These are phyloP conservation scores for Haliclystus octoradiatus DNA, from an alignment of 30 jellyfish, hydroid and myxozoan species.

Conservation along the genomic window DNA sequence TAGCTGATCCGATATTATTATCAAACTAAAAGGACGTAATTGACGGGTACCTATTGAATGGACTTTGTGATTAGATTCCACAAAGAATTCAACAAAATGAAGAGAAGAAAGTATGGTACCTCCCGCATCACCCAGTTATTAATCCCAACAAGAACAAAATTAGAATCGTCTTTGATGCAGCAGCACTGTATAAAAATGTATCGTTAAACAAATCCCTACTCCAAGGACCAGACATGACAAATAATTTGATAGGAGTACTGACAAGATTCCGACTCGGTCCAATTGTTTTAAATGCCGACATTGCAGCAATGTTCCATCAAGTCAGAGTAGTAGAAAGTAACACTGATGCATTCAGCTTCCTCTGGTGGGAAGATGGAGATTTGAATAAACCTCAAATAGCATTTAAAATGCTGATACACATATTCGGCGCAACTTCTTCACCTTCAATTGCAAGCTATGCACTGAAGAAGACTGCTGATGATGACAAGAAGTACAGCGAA, in stretches of 20 bases:
- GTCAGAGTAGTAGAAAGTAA: no score
- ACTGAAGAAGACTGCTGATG: no score
- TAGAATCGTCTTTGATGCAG: constrained; percentile 38
- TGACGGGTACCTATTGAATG: no score
- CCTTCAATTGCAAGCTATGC: constrained; percentile 36
- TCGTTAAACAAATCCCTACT: constrained; percentile 24
- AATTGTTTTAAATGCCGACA: constrained; percentile 40
- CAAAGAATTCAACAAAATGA: no score
- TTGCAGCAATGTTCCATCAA: no score
- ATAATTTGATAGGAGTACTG: constrained; percentile 32
- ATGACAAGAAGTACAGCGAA: no score
- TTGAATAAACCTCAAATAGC: constrained; percentile 6
- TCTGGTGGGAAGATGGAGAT: constrained; percentile 47
- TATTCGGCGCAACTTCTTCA: constrained; percentile 26
- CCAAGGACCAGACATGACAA: constrained; percentile 43
- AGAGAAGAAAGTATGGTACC: constrained; percentile 42
- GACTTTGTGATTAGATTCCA: no score
- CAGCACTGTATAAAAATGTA: constrained; percentile 23
- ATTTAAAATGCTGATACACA: constrained; percentile 35
- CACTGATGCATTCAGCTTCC: constrained; percentile 22
- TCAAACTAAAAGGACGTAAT: no score
- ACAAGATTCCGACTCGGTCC: constrained; percentile 26
- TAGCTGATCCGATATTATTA: no score
- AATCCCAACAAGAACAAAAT: constrained; percentile 32
- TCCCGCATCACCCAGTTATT: constrained; percentile 34